Evolutionary conservation across 1,140 invertebrate genomes (phyloP).

Genomic region (Drosophila busckii): DNA sequence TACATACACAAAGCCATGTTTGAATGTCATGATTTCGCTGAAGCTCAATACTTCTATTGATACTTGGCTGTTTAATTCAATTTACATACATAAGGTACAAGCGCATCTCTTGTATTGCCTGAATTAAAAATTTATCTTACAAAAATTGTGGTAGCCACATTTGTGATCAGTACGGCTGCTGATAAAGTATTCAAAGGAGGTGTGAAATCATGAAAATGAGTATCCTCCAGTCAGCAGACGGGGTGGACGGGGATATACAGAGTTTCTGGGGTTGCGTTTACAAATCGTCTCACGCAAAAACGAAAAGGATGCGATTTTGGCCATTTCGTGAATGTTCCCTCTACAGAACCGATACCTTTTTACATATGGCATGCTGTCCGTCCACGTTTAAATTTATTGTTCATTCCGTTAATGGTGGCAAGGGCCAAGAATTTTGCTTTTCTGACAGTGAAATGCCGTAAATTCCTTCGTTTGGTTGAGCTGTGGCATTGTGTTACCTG

Average conservation of each 20-base stretch:
- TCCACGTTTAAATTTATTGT: slow-evolving; percentile 75
- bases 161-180: slow-evolving; percentile 15
- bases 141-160: no score
- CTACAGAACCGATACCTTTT: slow-evolving; percentile 47
- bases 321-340: slow-evolving; percentile 61
- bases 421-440: slow-evolving; percentile 71
- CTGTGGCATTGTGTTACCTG: slow-evolving; percentile 67
- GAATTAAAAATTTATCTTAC: no score
- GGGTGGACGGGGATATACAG: no score
- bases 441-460: slow-evolving; percentile 77
- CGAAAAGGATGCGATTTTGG: slow-evolving; percentile 46
- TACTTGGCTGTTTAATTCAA: no score
- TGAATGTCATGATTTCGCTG: no score
- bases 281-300: slow-evolving; percentile 70
- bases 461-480: slow-evolving; percentile 70
- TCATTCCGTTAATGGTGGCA: slow-evolving; percentile 75
- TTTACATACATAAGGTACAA: no score
- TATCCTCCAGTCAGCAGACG: slow-evolving; percentile 54
- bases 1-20: no score
- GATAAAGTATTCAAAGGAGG: slow-evolving; percentile 21
- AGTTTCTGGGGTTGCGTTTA: slow-evolving; percentile 39
- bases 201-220: slow-evolving; percentile 38
- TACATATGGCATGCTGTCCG: slow-evolving; percentile 72
- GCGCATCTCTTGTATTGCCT: no score
- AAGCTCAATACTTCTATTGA: no score